Evolutionary conservation across 2,113 vertebrate species (phyloP).

Genomic region (Emydocephalus ijimae): DNA sequence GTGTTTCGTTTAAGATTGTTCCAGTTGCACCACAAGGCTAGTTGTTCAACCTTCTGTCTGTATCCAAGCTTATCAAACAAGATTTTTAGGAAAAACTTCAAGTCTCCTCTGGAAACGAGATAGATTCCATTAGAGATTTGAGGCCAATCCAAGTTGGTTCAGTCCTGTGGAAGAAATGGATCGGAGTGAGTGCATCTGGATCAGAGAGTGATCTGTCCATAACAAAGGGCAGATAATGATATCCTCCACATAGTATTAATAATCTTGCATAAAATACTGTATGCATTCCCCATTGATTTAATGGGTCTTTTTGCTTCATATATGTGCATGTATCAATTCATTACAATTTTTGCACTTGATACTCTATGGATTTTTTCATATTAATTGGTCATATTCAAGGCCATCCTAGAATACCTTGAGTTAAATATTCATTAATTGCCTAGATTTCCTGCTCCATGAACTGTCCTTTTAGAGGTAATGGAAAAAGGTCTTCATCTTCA

Average conservation of each 20-base stretch:
- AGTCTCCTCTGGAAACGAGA: background rate
- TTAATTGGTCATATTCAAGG: background rate
- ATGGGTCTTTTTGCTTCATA: background rate
- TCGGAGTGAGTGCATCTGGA: background rate
- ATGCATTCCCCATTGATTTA: background rate
- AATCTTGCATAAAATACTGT: background rate
- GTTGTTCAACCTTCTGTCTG: too few relatives aligned
- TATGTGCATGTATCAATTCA: background rate
- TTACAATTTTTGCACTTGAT: background rate
- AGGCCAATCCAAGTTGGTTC: background rate
- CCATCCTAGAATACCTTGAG: background rate
- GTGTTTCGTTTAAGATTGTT: too few relatives aligned
- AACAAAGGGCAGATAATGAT: background rate
- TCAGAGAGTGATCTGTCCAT: background rate
- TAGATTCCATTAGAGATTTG: background rate
- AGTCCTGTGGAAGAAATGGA: background rate
- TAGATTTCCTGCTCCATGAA: background rate
- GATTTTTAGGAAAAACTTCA: background rate
- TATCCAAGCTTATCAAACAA: background rate
- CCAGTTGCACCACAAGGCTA: too few relatives aligned
- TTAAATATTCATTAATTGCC: background rate
- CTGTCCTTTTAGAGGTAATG: background rate
- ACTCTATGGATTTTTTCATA: background rate
- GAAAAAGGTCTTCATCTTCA: background rate
- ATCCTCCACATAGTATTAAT: background rate